Evolutionary conservation across 2,888 invertebrate species (phyloP), one percentile per base, ranked within the genome.

Genomic region (Prenolepis imparis): DNA sequence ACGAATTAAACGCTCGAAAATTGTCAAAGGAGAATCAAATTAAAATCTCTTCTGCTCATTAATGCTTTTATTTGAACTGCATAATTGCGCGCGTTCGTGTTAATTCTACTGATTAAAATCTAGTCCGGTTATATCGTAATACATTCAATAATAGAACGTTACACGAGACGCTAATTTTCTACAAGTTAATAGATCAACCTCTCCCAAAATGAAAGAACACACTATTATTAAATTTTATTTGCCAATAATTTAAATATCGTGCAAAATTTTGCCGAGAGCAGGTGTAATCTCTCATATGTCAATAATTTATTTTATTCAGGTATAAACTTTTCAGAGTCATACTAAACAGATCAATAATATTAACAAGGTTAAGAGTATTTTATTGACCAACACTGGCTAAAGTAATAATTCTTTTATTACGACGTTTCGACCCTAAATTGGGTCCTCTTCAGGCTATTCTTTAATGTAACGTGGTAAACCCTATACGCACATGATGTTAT

Each of bases 11-110:
- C 28, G 77, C 9, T 21, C 48, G 48, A 36, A 77, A 67, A 77
- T 41, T 77, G 77, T 77, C 68, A 77, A 77, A 77, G 55, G 41
- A 55, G 55, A 77, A 39, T 68, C 18, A 36, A 3, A 75, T 48
- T 64, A 21, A 63, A 64, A 75, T 75, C 64, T 64, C 63, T 5
- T n/a, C 73, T 28, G 32, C 15, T 74, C 64, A 36, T 74, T 74
- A 64, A 48, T 64, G 21, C 74, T 48, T 75, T 64, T 75, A 36
- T 75, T 75, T 75, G n/a, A 48, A 64, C 21, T 48, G 32, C 18
- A 39, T 39, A 36, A 12, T 64, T 64, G 61, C 32, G 18, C 21
- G 12, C 15, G 36, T 48, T 64, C 24, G 48, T 64, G 64, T 48
- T 75, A 36, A 75, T 48, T 64, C 48, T n/a, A 36, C 74, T 48